Conservation (phyloP, 2,888 invertebrate species). For the Philereme vetulata region DNA sequence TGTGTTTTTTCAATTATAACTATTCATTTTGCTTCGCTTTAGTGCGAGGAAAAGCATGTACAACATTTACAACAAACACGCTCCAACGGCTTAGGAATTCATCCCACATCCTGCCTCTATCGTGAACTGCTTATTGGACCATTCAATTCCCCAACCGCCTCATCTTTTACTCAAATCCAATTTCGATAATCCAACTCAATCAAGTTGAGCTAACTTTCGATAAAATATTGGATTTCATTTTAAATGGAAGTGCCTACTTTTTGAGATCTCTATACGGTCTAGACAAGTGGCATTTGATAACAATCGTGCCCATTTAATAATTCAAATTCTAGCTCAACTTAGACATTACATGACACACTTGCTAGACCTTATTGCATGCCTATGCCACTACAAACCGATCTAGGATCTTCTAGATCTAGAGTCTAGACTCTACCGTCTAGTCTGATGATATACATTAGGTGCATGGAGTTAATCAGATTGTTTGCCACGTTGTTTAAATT, state of each 20-base stretch:
- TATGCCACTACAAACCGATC: slow-evolving; percentile 6
- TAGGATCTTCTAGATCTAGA: no score
- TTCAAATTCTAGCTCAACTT: slow-evolving; percentile 22
- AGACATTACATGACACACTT: slow-evolving; percentile 22
- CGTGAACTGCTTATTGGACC: slow-evolving; percentile 1
- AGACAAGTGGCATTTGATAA: slow-evolving; percentile 26
- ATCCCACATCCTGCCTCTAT: slow-evolving; percentile 47
- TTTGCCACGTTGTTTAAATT: no score
- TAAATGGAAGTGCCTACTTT: neutral
- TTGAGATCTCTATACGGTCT: slow-evolving; percentile 20
- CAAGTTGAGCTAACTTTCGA: no score
- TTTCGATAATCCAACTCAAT: neutral
- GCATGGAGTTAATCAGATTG: no score
- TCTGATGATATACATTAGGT: no score
- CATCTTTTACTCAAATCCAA: neutral
- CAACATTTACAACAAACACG: slow-evolving; percentile 3
- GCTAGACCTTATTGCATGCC: slow-evolving; percentile 9
- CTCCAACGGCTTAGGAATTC: slow-evolving; percentile 40
- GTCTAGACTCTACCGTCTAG: no score
- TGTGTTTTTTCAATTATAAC: no score
- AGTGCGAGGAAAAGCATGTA: neutral
- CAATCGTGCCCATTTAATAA: slow-evolving; percentile 22
- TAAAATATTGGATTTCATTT: no score
- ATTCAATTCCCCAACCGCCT: neutral
- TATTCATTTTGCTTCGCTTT: no score